Conservation (phyloP, 2,797 vertebrate species). For the Acanthurus leucopareius region DNA sequence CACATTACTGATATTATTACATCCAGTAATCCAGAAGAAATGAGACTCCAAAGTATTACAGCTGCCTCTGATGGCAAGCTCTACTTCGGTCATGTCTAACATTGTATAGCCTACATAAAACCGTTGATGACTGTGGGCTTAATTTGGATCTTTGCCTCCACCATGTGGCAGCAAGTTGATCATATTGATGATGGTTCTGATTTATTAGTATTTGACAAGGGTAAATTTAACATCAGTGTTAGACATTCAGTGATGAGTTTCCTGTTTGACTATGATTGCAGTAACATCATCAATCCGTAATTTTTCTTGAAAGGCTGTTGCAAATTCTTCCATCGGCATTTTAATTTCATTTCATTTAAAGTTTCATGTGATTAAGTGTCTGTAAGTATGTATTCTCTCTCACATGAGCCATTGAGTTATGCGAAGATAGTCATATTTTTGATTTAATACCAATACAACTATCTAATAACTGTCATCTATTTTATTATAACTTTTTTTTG, state of each 20-base stretch:
- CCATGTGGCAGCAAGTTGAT: constrained; percentile 59
- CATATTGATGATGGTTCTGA: neutral
- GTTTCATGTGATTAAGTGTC: neutral
- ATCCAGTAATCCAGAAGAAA: neutral
- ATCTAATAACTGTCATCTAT: neutral
- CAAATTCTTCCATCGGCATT: too few relatives aligned
- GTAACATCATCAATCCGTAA: too few relatives aligned
- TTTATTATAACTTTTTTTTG: neutral
- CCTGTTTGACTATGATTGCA: too few relatives aligned
- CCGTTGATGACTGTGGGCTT: neutral
- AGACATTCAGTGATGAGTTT: too few relatives aligned
- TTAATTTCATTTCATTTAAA: too few relatives aligned
- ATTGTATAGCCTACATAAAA: constrained; percentile 1
- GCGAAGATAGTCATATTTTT: neutral
- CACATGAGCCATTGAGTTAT: constrained; percentile 1
- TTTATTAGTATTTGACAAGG: neutral
- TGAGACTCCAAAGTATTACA: neutral
- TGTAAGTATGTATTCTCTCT: neutral
- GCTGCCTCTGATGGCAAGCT: neutral
- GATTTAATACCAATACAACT: neutral
- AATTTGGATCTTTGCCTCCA: constrained; percentile 67
- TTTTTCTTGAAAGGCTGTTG: too few relatives aligned
- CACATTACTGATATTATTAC: constrained; percentile 27
- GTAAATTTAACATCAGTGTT: neutral
- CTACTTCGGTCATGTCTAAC: neutral